Conservation (phyloP, 2,888 invertebrate genomes). For the Cinara cedri region DNA sequence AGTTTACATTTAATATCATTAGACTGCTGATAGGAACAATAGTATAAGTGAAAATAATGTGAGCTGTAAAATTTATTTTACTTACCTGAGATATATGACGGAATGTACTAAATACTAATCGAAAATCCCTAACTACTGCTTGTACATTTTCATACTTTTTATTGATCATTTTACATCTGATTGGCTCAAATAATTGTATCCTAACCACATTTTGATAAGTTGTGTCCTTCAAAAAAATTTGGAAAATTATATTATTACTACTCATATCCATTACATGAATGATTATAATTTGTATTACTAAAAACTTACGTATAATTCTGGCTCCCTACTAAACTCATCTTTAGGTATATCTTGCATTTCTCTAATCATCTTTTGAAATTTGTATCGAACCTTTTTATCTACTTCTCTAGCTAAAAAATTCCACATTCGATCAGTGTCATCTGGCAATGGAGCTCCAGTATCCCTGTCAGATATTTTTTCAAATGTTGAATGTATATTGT, state of each 20-base stretch:
- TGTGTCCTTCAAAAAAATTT: conserved; percentile 40
- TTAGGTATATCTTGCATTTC: conserved; percentile 54
- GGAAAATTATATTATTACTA: not conserved
- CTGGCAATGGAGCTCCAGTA: conserved; percentile 30
- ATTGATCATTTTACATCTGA: conserved; percentile 54
- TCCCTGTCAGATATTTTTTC: conserved; percentile 38
- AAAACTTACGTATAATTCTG: conserved; percentile 50
- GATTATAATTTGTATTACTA: not conserved
- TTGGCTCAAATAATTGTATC: conserved; percentile 49
- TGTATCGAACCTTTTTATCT: conserved; percentile 52
- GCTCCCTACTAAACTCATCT: conserved; percentile 49
- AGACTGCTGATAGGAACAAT: conserved; percentile 39
- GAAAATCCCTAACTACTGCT: conserved; percentile 50
- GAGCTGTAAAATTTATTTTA: not conserved
- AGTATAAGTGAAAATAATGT: conserved; percentile 12
- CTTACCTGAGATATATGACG: conserved; percentile 54
- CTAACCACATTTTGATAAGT: conserved; percentile 50
- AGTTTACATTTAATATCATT: conserved; percentile 52
- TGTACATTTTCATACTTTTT: conserved; percentile 55
- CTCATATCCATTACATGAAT: not conserved
- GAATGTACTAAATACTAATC: conserved; percentile 51
- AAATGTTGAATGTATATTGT: conserved; percentile 33
- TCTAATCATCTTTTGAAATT: conserved; percentile 55
- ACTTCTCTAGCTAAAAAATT: conserved; percentile 52
- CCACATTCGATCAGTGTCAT: conserved; percentile 55